Percentiles rank a stretch among this genome's conserved stretches.
These are phyloP conservation scores for Tenthredo amoena DNA, from an alignment of 2,888 invertebrate genomes.

Conservation along the genomic window DNA sequence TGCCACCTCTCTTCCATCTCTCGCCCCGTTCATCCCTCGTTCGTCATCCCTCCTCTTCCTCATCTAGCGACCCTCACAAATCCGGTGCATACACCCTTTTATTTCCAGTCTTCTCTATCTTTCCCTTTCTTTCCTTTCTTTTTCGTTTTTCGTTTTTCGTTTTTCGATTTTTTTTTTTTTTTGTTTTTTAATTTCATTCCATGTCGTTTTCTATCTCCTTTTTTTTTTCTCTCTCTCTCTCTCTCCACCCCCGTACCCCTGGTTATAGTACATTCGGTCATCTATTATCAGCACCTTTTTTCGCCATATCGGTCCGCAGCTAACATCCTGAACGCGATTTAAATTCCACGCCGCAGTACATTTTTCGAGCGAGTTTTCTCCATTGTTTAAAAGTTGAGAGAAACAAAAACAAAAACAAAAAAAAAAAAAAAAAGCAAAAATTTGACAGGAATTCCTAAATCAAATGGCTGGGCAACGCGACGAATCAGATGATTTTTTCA, in stretches of 20 bases:
- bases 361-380: neutral
- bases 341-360: neutral
- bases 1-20: constrained; percentile 68
- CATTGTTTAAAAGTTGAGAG: neutral
- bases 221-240: constrained; percentile 55
- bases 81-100: neutral
- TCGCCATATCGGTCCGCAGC: constrained; percentile 64
- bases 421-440: too few species aligned
- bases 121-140: constrained; percentile 53
- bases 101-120: constrained; percentile 6
- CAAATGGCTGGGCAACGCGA: too few species aligned
- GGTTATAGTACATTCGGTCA: constrained; percentile 62
- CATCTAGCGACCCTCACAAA: constrained; percentile 51
- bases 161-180: constrained; percentile 12
- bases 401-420: too few species aligned
- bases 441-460: too few species aligned
- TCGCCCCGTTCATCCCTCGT: constrained; percentile 57
- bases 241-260: constrained; percentile 57
- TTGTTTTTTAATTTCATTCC: too few species aligned
- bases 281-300: constrained; percentile 68
- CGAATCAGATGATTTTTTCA: too few species aligned
- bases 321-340: constrained; percentile 50
- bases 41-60: constrained; percentile 29
- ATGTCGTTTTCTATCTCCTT: neutral
- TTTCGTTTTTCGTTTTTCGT: constrained; percentile 45